These are phyloP conservation scores for Lucilia sericata DNA, from an alignment of 1,140 invertebrate genomes.

Conservation along the genomic window DNA sequence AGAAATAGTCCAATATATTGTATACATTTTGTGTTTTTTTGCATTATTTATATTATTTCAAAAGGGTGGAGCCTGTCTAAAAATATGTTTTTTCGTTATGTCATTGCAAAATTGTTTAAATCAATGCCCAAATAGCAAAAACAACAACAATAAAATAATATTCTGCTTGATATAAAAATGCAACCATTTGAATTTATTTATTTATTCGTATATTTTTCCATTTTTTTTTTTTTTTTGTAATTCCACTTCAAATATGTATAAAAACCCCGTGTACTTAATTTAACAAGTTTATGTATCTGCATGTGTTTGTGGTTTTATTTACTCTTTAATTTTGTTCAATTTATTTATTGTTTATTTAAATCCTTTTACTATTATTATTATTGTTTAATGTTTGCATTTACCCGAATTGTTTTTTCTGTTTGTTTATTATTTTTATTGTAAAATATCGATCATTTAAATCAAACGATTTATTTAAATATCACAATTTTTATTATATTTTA, in stretches of 20 bases:
- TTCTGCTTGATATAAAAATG: background rate
- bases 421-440: background rate
- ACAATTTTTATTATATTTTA: background rate
- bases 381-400: background rate
- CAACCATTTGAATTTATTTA: background rate
- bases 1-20: constrained; percentile 25
- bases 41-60: background rate
- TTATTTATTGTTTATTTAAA: constrained; percentile 17
- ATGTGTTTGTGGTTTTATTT: background rate
- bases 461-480: background rate
- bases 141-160: background rate
- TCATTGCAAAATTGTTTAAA: background rate
- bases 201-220: background rate
- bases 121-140: background rate
- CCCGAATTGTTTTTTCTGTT: too few relatives aligned
- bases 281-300: background rate
- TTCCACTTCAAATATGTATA: background rate
- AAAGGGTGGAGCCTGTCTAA: constrained; percentile 19
- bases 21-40: background rate
- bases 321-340: background rate
- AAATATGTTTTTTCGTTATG: background rate
- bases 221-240: too few relatives aligned
- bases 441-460: background rate
- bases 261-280: background rate
- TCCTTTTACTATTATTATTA: background rate